Evolutionary conservation across 2,113 vertebrate genomes (phyloP).

Genomic region (Gopherus flavomarginatus): DNA sequence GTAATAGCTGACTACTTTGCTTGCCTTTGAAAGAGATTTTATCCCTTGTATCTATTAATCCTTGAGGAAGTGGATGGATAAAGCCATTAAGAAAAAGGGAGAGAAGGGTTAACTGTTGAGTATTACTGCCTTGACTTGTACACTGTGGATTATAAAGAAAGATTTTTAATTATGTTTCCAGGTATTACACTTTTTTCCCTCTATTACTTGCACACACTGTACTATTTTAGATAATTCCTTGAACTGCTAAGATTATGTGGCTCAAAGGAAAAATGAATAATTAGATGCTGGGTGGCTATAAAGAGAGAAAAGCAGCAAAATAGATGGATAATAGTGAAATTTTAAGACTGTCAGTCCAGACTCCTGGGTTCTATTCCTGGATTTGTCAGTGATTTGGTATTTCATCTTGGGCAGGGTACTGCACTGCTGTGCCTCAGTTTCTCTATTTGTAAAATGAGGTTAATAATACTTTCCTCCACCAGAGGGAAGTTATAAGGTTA

Average conservation of each 20-base stretch:
- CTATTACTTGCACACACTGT: background rate
- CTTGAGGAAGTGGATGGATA: accelerated
- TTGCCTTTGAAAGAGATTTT: background rate
- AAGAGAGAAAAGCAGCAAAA: background rate
- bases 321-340: background rate
- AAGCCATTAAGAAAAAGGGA: background rate
- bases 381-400: background rate
- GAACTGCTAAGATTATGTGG: background rate
- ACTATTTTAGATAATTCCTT: background rate
- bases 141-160: background rate
- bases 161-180: background rate
- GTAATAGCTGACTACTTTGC: background rate
- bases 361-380: background rate
- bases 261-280: background rate
- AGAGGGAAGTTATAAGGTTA: background rate
- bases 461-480: background rate
- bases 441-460: background rate
- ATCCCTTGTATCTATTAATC: background rate
- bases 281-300: background rate
- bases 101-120: background rate
- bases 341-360: background rate
- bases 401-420: background rate
- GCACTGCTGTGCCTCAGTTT: background rate
- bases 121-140: background rate
- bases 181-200: background rate